phyloP scores from a whole-genome alignment of 2,888 invertebrate species.

The Caenorhabditis sinica region DNA sequence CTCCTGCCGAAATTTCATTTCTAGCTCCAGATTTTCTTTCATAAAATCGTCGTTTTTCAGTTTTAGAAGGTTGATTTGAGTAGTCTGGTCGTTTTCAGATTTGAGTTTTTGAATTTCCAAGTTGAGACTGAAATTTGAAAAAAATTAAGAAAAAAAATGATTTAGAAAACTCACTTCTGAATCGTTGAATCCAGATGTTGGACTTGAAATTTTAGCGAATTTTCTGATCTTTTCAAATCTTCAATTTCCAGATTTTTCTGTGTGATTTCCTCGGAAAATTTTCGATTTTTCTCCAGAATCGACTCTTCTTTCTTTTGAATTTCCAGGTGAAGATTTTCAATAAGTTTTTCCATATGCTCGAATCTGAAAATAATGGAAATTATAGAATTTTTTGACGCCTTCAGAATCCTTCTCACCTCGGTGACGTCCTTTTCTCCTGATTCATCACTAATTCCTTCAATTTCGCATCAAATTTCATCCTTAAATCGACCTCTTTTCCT shows the following conservation, averaged over 20 bases:
- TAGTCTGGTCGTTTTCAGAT: not conserved
- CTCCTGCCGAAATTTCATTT: slow-evolving; percentile 37
- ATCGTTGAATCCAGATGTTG: slow-evolving; percentile 2
- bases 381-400: not conserved
- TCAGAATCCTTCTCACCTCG: slow-evolving; percentile 34
- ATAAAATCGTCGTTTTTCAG: slow-evolving; percentile 38
- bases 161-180: not conserved
- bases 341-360: slow-evolving; percentile 41
- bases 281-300: slow-evolving; percentile 34
- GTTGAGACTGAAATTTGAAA: slow-evolving; percentile 30
- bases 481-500: slow-evolving; percentile 48
- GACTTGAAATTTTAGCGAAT: slow-evolving; percentile 1
- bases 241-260: slow-evolving; percentile 33
- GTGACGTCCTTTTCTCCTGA: slow-evolving; percentile 33
- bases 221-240: not conserved
- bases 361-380: slow-evolving; percentile 36
- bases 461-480: slow-evolving; percentile 49
- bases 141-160: slow-evolving; percentile 37
- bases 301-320: slow-evolving; percentile 40
- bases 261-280: slow-evolving; percentile 26
- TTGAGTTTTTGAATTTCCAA: not conserved
- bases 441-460: slow-evolving; percentile 43
- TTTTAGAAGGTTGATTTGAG: slow-evolving; percentile 6
- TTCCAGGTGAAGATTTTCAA: slow-evolving; percentile 32
- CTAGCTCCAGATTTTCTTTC: slow-evolving; percentile 40